phyloP scores from a whole-genome alignment of 2,888 invertebrate species.

The Fragum fragum region DNA sequence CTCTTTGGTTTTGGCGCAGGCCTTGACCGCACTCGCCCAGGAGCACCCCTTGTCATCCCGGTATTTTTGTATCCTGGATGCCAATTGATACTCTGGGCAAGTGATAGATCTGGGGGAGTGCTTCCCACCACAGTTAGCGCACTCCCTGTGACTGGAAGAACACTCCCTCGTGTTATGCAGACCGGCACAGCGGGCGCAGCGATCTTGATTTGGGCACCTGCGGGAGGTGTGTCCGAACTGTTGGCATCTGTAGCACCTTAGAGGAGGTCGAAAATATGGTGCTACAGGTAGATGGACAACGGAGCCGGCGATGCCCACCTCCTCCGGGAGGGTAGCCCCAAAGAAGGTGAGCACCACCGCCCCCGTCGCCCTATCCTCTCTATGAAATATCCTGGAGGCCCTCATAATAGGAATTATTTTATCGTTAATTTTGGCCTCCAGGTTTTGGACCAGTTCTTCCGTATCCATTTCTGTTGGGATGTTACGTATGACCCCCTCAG shows the following conservation, averaged over 20 bases:
- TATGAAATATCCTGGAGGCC: not conserved
- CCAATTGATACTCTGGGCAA: not conserved
- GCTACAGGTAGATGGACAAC: not conserved
- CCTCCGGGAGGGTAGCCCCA: not conserved
- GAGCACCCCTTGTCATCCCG: slow-evolving; percentile 5
- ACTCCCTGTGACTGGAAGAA: not conserved
- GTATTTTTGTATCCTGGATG: not conserved
- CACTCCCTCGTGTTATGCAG: not conserved
- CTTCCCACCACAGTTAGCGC: not conserved
- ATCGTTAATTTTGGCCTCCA: not conserved
- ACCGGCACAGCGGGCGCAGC: not conserved
- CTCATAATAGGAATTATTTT: not conserved
- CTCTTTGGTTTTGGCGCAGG: too few species aligned
- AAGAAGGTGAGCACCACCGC: slow-evolving; percentile 2
- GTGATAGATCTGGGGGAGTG: not conserved
- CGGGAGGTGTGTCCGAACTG: too few species aligned
- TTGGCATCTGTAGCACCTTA: not conserved
- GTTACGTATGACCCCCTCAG: too few species aligned
- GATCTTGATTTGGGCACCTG: not conserved
- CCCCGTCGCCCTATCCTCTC: not conserved
- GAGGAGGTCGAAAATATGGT: not conserved
- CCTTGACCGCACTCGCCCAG: not conserved
- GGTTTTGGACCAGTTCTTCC: not conserved
- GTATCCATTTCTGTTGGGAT: not conserved
- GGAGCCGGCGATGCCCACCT: not conserved